Base-by-base conservation (phyloP, 2,113 vertebrate species). In the Gymnorhina tibicen region DNA sequence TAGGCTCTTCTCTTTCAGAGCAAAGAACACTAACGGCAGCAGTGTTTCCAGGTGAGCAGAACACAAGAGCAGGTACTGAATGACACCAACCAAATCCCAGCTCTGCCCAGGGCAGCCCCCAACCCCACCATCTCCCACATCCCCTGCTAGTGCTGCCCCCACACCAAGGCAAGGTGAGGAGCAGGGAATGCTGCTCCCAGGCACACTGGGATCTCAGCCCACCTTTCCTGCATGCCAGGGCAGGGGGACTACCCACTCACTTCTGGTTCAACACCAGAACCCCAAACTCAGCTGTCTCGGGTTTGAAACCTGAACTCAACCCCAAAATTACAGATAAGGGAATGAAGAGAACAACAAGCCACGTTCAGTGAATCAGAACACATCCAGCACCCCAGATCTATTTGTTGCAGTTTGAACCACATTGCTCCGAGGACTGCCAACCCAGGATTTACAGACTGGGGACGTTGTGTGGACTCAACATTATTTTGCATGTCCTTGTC, bases 341-440 rank as follows among this genome's bases (percentile, higher is more conserved):
- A 55, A 21, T 13, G 26, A 75, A 7, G 13, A 27, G 18, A 53
- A 55, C 15, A 30, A 35, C 23, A 33, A 82, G 23, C 17, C 39
- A 27, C 10, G 7, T 46, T 4, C 7, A 42, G 16, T 32, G 10
- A 52, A 47, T 11, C 15, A 80, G 62, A 49, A 41, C 13, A 64
- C 30, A 68, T 62, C 22, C 26, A 84, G 46, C 39, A 69, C 20
- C 16, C 21, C 17, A 6, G 10, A 37, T 19, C 28, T 22, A 4
- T 16, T 70, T 47, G 24, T 16, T 75, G 55, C 70, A 59, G 7
- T 14, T 39, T 47, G 28, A 50, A 33, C 8, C 39, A 37, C 3
- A 0, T 7, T 4, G 0, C 35, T 26, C 7, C 17, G 33, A 30
- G 39, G 35, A 63, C 33, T 21, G 23, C n/a, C 13, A 37, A 42